These are phyloP conservation scores for Forbesichthys agassizii DNA, from an alignment of 2,113 vertebrate genomes.

Conservation along the genomic window DNA sequence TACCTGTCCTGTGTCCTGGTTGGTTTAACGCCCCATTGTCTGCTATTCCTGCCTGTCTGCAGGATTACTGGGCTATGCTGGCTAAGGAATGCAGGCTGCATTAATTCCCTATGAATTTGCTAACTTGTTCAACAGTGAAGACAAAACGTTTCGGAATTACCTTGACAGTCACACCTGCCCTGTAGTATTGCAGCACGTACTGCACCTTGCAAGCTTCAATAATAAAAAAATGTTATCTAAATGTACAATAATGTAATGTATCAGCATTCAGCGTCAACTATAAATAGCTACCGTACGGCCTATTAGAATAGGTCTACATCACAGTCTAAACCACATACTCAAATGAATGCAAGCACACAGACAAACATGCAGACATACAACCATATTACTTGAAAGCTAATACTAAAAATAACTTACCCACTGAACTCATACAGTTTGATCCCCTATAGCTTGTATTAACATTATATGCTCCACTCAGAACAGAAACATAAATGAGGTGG, in stretches of 20 bases:
- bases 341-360: not conserved
- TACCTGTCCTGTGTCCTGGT: constrained; percentile 23
- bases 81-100: constrained; percentile 67
- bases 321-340: too few relatives aligned
- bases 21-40: constrained; percentile 33
- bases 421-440: constrained; percentile 1
- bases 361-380: not conserved
- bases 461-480: constrained; percentile 29
- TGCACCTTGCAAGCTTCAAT: too few relatives aligned
- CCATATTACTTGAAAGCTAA: constrained; percentile 10
- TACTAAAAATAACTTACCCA: not conserved
- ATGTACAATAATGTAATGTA: too few relatives aligned
- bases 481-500: constrained; percentile 22
- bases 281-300: too few relatives aligned
- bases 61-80: constrained; percentile 57
- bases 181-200: not conserved
- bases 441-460: not conserved
- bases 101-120: constrained; percentile 80
- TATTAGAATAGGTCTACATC: too few relatives aligned
- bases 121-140: constrained; percentile 73
- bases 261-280: too few relatives aligned
- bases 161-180: not conserved
- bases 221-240: too few relatives aligned
- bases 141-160: constrained; percentile 49
- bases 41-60: constrained; percentile 42